Percentiles rank a stretch among this genome's conserved stretches.
Conservation (phyloP, 2,888 invertebrate genomes). For the Eilema depressum region DNA sequence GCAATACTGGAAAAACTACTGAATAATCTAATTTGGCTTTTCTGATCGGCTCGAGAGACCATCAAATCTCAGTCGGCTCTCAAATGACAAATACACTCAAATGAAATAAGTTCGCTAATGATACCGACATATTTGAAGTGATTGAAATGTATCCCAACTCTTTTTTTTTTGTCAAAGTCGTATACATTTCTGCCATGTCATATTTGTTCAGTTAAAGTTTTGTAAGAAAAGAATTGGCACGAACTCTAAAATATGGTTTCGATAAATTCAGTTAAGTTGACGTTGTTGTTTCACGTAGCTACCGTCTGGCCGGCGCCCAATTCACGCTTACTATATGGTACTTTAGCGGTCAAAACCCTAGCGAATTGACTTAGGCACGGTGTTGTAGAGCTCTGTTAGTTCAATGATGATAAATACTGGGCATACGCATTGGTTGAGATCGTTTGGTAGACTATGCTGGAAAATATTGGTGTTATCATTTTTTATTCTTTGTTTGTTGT, state of each 20-base stretch:
- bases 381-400: background rate
- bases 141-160: background rate
- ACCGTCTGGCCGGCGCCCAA: conserved; percentile 39
- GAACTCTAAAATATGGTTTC: conserved; percentile 26
- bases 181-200: background rate
- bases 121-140: background rate
- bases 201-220: background rate
- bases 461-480: background rate
- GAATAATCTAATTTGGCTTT: background rate
- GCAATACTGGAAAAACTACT: background rate
- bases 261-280: conserved; percentile 39
- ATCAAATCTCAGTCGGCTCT: background rate
- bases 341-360: conserved; percentile 23
- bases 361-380: conserved; percentile 14
- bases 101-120: background rate
- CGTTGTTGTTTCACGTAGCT: conserved; percentile 24
- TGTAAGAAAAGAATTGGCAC: background rate
- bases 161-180: background rate
- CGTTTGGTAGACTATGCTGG: background rate
- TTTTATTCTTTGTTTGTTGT: too few species aligned
- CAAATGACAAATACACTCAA: background rate
- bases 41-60: too few species aligned
- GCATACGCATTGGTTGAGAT: background rate
- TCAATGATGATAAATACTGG: conserved; percentile 1
- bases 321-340: conserved; percentile 27